Base-by-base conservation (phyloP, 1,140 invertebrate species). In the Eufriesea mexicana region DNA sequence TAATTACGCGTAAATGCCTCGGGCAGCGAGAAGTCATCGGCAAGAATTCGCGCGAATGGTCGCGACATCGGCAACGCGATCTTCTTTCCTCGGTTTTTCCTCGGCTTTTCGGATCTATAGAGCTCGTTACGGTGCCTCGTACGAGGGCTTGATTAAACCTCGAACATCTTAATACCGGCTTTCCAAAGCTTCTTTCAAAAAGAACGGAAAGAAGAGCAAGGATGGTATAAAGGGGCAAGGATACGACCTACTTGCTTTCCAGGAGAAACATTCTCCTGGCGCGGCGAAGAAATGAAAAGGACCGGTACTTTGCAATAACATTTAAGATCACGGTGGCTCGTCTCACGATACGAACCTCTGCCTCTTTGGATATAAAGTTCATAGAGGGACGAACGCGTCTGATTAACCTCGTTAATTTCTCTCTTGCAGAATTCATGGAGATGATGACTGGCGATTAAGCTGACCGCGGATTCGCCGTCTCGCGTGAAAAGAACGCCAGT, bases 381-480 rank as follows among this genome's bases (percentile, higher is more conserved):
- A 16, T 47, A 28, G 49, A 61, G n/a, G 20, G 49, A 8, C 20
- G 20, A 18, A 10, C 1, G 9, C 49, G 7, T 35, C 35, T 35
- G 35, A 47, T n/a, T 73, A 64, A 73, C 5, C 81, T 28, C 20
- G n/a, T 83, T 70, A 70, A 76, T 85, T 47, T 64, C 59, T 81
- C 23, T 89, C 73, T 95, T 95, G 54, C 95, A 96, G 96, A 96
- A 94, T 96, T 96, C 93, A 96, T 96, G 96, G 96, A 96, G 88
- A 96, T 96, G 96, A 96, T 96, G 96, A 96, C 96, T 79, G 96
- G 96, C 28, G 96, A 96, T 91, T 96, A 94, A 94, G n/a, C 86
- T 61, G 18, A 20, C 0, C 67, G 35, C 5, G 25, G 9, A 25
- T 18, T 28, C 51, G 12, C n/a, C n/a, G 45, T 12, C 28, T 54